Evolutionary conservation across 2,113 vertebrate species (phyloP).

Genomic region (Actenoides lindsayi): DNA sequence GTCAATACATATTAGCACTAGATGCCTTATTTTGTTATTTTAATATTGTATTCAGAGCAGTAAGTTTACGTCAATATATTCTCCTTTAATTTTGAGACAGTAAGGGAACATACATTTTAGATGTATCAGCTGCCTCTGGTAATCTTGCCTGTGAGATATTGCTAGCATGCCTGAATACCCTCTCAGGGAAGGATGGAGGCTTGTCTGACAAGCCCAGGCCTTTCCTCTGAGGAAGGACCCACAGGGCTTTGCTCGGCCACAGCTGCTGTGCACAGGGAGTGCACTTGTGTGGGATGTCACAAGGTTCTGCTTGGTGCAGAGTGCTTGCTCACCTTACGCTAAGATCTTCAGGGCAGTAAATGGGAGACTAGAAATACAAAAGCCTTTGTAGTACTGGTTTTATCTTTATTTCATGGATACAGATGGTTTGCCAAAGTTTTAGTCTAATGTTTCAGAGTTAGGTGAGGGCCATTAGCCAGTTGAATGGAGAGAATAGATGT

Average conservation of each 20-base stretch:
- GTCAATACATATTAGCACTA: conserved; percentile 19
- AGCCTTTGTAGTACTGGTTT: background rate
- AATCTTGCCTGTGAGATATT: background rate
- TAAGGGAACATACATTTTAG: background rate
- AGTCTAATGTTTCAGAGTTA: conserved; percentile 7
- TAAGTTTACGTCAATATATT: background rate
- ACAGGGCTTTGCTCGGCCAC: background rate
- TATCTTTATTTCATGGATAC: background rate
- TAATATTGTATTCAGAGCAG: background rate
- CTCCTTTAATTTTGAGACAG: background rate
- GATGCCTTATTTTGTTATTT: background rate
- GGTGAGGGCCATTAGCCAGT: background rate
- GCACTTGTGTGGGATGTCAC: background rate
- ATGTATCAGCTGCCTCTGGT: background rate
- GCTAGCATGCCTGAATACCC: background rate
- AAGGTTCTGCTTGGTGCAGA: background rate
- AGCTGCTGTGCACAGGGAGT: background rate
- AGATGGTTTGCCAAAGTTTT: background rate
- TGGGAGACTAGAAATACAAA: background rate
- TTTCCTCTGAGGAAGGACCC: background rate
- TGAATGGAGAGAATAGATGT: background rate
- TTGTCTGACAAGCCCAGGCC: background rate
- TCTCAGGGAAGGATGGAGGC: background rate
- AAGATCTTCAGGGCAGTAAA: background rate
- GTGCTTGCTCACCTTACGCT: background rate